These are phyloP conservation scores for Mystacides longicornis DNA, from an alignment of 2,888 invertebrate genomes.

Conservation along the genomic window DNA sequence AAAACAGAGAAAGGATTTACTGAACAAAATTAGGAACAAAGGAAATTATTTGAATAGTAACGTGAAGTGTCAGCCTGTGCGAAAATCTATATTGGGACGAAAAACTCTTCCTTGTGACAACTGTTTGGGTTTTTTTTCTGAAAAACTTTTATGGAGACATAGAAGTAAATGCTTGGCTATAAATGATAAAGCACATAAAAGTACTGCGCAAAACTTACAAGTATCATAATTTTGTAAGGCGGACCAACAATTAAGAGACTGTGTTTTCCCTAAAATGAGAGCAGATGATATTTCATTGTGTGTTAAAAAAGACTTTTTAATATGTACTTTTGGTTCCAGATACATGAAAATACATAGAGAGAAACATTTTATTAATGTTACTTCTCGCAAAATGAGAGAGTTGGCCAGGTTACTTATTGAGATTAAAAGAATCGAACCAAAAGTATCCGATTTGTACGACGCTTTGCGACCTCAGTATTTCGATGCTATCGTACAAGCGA, in stretches of 20 bases:
- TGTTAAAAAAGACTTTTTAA: too few species aligned
- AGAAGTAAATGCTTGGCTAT: background rate
- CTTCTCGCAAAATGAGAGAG: background rate
- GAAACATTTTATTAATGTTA: background rate
- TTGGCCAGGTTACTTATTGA: background rate
- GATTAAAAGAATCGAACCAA: too few species aligned
- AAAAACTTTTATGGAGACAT: background rate
- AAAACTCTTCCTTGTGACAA: too few species aligned
- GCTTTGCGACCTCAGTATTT: too few species aligned
- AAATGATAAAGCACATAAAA: background rate
- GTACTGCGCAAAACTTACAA: background rate
- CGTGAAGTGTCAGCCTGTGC: background rate
- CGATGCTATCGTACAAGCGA: too few species aligned
- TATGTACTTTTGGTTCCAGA: too few species aligned
- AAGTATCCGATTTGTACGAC: too few species aligned
- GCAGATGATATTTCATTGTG: background rate
- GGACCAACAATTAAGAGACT: background rate
- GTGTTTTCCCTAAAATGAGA: background rate
- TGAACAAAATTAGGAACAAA: background rate
- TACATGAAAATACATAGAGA: too few species aligned
- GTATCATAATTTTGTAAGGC: background rate
- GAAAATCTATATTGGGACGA: background rate
- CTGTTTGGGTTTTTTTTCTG: too few species aligned
- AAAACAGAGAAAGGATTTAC: background rate
- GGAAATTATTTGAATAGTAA: background rate